A percentile compares a stretch with the other conserved stretches of the same genome.
Evolutionary conservation across 1,140 invertebrate species (phyloP).

Genomic region (Nautilus pompilius): DNA sequence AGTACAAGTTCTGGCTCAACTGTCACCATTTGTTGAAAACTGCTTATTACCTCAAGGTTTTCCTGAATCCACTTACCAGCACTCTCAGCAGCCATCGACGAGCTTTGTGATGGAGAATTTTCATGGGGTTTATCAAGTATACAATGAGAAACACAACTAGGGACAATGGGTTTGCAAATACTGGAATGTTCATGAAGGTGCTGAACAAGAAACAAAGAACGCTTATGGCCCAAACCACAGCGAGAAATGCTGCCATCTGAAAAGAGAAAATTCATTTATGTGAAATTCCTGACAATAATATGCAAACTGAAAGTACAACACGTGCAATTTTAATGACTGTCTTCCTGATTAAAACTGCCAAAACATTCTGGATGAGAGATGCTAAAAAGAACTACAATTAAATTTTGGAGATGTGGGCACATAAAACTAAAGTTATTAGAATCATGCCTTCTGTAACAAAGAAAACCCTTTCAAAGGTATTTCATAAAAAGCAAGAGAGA

Average conservation of each 20-base stretch:
- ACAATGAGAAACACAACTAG: conserved; percentile 81
- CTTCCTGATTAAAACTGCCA: too few species aligned
- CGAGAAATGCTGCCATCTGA: conserved; percentile 83
- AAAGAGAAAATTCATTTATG: conserved; percentile 22
- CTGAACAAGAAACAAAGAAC: conserved; percentile 74
- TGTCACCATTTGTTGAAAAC: not conserved
- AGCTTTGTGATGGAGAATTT: conserved; percentile 88
- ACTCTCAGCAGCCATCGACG: conserved; percentile 65
- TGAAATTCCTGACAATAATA: too few species aligned
- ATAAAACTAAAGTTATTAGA: too few species aligned
- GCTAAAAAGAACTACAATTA: too few species aligned
- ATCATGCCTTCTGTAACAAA: too few species aligned
- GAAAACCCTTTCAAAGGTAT: too few species aligned
- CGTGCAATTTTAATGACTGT: too few species aligned
- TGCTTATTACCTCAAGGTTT: not conserved
- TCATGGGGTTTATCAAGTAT: conserved; percentile 89
- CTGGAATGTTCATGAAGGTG: conserved; percentile 80
- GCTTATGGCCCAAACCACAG: conserved; percentile 91
- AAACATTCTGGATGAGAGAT: too few species aligned
- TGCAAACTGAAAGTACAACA: too few species aligned
- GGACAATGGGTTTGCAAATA: conserved; percentile 74
- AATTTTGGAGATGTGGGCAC: too few species aligned
- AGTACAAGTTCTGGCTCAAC: not conserved
- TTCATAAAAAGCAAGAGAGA: too few species aligned
- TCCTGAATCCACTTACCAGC: conserved; percentile 57